Evolutionary conservation across 2,888 invertebrate species (phyloP), one percentile per base, ranked within the genome.

Genomic region (Trichogramma dendrolimi): DNA sequence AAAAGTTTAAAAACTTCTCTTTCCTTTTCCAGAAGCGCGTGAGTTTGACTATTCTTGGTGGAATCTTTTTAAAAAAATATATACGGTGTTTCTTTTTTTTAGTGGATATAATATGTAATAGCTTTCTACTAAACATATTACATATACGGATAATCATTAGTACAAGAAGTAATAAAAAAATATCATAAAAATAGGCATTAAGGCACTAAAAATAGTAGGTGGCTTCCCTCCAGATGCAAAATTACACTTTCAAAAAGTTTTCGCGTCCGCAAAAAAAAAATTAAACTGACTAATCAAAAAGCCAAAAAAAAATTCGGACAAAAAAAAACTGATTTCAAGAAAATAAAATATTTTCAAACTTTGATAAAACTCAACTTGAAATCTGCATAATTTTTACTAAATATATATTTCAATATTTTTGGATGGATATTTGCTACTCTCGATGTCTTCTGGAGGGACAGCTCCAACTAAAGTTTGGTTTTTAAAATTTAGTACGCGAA

Each of bases 61-160:
- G 66, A 65, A 63, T 55, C 27, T 27, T 56, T 60, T 63, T 57
- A 63, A 67, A 68, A 67, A 67, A 67, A 71, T 67, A 66, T 67
- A 70, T 73, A 73, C 72, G 71, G 72, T 73, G 75, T 79, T 75
- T 60, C 69, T 65, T 66, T 67, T 63, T 73, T 72, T 76, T 78
- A 77, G 76, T 72, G 71, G 71, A 72, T 78, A 27, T 27, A 79
- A 77, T 74, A 73, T 77, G 76, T 77, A 75, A 76, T 74, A 71
- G 69, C 75, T 73, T 76, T 74, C 71, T 74, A 73, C 27, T 74
- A 73, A 77, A 75, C 72, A 69, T 70, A 71, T 64, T 71, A 72
- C 72, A 71, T 75, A 72, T 76, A 78, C 72, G 75, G 73, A 76
- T 79, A 78, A 77, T 76, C 75, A 74, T 78, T 72, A 75, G 77